Base-by-base conservation (phyloP, 2,113 vertebrate genomes). In the Campylomormyrus numenius region DNA sequence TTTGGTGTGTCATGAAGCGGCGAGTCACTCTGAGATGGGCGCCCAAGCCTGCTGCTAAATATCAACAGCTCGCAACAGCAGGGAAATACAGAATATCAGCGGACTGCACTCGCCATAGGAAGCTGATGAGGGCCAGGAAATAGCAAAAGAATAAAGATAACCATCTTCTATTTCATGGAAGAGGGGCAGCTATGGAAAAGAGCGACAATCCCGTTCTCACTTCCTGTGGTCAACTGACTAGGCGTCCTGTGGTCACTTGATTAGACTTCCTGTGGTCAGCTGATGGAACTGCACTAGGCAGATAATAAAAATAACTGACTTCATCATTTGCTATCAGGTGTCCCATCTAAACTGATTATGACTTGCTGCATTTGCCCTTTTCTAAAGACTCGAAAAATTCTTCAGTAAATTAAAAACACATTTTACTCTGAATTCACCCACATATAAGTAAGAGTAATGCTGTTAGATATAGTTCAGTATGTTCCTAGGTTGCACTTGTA, bases 41-140 rank as follows among this genome's bases (percentile, higher is more conserved):
- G 21, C 90, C 92, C 89, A 58, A 93, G 91, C 86, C 93, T 90
- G 89, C 87, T 90, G 91, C 93, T 94, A 92, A 93, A 94, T 92
- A 94, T 94, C 92, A 92, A 90, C 77, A 58, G 90, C 92, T 88
- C 90, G 89, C 92, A 92, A 92, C 91, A 90, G 90, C 88, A 90
- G 92, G 89, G 88, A 92, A 86, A 91, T 92, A 93, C 92, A 91
- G 91, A 92, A 90, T 56, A 86, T 88, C 35, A 85, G 56, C 31
- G 86, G 88, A 88, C 39, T 66, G 84, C 89, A 58, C 50, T 13
- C 46, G 31, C 90, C 62, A 62, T 90, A 92, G 89, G 52, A 80
- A 89, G 90, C 24, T 88, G 92, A 93, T 91, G 89, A 91, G 91
- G 91, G 56, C 91, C 92, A 91, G 93, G 91, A 89, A 92, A 88